phyloP scores from a whole-genome alignment of 2,797 vertebrate genomes.

The Vipera latastei region DNA sequence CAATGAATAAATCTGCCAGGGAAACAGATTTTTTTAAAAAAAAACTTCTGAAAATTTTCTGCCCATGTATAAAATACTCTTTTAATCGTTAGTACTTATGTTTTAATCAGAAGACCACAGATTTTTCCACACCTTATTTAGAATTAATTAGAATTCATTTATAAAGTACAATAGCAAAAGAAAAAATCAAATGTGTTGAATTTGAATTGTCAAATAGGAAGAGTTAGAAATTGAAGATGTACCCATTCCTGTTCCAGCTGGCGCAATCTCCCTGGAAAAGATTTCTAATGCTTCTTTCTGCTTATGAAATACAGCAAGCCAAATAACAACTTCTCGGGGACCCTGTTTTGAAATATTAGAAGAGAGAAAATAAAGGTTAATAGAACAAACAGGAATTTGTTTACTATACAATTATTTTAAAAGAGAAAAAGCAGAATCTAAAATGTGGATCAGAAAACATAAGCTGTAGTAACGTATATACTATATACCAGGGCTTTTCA shows the following conservation, averaged over 20 bases:
- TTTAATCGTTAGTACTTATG: neutral
- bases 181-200: neutral
- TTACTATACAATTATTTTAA: neutral
- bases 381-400: neutral
- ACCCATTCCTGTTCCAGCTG: conserved; percentile 88
- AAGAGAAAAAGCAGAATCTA: neutral
- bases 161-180: neutral
- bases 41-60: neutral
- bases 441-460: neutral
- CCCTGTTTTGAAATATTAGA: conserved; percentile 60
- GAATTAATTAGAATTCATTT: neutral
- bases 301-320: conserved; percentile 83
- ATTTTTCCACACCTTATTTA: neutral
- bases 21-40: too few relatives aligned
- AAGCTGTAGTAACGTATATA: neutral
- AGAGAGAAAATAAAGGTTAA: neutral
- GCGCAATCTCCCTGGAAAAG: conserved; percentile 80
- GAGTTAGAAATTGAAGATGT: conserved; percentile 34
- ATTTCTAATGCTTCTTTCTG: conserved; percentile 83
- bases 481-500: neutral
- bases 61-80: neutral
- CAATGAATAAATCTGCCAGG: neutral
- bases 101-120: neutral
- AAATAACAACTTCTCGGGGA: conserved; percentile 81
- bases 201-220: neutral